Evolutionary conservation across 2,113 vertebrate genomes (phyloP), one percentile per base, ranked within the genome.

Genomic region (Tonatia bakeri): DNA sequence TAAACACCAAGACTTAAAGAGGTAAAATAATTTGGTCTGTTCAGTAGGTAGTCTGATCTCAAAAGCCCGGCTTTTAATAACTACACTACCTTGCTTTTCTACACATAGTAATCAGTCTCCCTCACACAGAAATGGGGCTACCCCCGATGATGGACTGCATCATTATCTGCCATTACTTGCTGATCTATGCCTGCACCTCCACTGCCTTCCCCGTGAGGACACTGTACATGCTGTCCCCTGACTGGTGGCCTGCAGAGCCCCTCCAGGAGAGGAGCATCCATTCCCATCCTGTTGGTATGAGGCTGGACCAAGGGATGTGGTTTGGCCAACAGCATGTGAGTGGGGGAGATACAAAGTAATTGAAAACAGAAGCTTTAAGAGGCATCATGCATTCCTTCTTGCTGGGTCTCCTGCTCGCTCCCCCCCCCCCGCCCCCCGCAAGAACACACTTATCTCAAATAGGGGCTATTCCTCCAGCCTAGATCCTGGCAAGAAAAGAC

Each of bases 401-500:
- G 38, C 45, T 16, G 45, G 20, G 65, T 70, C 45, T 54, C 40
- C 91, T 67, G 54, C n/a, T n/a, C n/a, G n/a, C n/a, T n/a, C n/a
- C n/a, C n/a, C n/a, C n/a, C n/a, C n/a, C n/a, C n/a, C n/a, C n/a
- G n/a, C n/a, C n/a, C n/a, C n/a, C n/a, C 54, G 69, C 36, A 22
- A 70, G n/a, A 64, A 64, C 43, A 77, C 56, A 61, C 20, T 10
- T 28, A 43, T 33, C 56, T 45, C 82, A 36, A 20, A 64, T 0
- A 54, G 17, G 22, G 43, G 56, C 31, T 54, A 84, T 14, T 64
- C 75, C 73, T 83, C 85, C 86, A 81, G 56, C 88, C 43, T 52
- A 17, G 47, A 67, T 36, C 86, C 82, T 40, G 50, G 79, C 95
- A 92, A 56, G 76, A 96, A 69, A 50, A 91, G 77, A 73, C 72